Conservation (phyloP, 2,797 vertebrate species). For the Lophotriccus pileatus region DNA sequence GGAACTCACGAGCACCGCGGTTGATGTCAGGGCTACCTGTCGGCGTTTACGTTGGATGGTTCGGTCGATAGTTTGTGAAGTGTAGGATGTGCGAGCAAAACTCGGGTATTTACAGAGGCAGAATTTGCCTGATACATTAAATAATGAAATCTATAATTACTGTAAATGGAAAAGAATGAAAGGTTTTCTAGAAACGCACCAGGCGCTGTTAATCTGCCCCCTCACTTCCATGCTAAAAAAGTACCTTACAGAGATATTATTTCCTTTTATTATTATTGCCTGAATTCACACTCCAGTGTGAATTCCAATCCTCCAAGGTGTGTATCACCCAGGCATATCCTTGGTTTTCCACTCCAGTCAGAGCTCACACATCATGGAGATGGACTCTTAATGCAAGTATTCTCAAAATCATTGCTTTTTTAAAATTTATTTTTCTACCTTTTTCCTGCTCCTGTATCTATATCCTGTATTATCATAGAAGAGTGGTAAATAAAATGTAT, state of each 20-base stretch:
- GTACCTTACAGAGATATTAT: not conserved
- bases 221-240: not conserved
- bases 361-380: not conserved
- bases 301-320: no score
- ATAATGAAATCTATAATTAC: not conserved
- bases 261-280: not conserved
- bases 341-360: not conserved
- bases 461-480: not conserved
- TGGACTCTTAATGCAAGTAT: not conserved
- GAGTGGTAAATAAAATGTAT: not conserved
- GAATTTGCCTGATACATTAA: not conserved
- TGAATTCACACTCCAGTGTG: not conserved
- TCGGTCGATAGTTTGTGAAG: not conserved
- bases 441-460: not conserved
- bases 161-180: not conserved
- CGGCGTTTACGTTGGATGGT: not conserved
- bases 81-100: not conserved
- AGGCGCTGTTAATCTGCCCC: not conserved
- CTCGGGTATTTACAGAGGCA: not conserved
- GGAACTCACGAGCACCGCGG: not conserved
- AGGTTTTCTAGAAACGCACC: not conserved
- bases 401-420: not conserved
- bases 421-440: not conserved
- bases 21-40: not conserved
- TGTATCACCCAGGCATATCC: no score